Evolutionary conservation across 2,113 vertebrate species (phyloP).

Genomic region (Motacilla alba): DNA sequence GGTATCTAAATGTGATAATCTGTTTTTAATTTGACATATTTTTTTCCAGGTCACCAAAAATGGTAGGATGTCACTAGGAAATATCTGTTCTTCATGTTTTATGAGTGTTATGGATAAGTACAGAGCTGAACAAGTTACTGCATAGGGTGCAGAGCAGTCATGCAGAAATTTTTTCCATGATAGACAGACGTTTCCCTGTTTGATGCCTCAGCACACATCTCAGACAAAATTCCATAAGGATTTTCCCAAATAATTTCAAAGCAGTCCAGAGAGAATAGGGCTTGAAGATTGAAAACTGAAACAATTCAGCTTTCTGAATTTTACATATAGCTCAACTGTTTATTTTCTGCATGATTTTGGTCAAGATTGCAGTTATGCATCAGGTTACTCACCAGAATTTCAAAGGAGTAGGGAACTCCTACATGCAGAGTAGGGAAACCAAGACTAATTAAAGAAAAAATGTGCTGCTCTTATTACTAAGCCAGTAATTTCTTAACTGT

Average conservation of each 20-base stretch:
- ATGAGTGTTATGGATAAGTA: background rate
- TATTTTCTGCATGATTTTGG: background rate
- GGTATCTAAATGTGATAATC: background rate
- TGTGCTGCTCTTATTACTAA: background rate
- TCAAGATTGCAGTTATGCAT: background rate
- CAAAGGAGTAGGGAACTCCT: background rate
- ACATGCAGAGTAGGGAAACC: background rate
- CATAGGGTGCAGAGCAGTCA: background rate
- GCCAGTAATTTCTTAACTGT: background rate
- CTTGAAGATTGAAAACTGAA: background rate
- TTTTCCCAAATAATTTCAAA: background rate
- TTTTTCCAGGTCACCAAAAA: background rate
- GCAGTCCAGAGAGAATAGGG: background rate
- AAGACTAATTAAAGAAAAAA: background rate
- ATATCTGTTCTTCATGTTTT: background rate
- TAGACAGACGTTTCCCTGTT: background rate
- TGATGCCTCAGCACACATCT: background rate
- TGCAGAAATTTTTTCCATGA: background rate
- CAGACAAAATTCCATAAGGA: background rate
- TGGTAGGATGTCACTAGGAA: background rate
- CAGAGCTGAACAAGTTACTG: background rate
- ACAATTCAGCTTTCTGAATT: background rate
- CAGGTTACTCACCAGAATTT: background rate
- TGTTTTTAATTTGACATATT: background rate
- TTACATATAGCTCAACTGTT: background rate